Base-by-base conservation (phyloP, 2,888 invertebrate species). In the Lasioglossum zephyrum region DNA sequence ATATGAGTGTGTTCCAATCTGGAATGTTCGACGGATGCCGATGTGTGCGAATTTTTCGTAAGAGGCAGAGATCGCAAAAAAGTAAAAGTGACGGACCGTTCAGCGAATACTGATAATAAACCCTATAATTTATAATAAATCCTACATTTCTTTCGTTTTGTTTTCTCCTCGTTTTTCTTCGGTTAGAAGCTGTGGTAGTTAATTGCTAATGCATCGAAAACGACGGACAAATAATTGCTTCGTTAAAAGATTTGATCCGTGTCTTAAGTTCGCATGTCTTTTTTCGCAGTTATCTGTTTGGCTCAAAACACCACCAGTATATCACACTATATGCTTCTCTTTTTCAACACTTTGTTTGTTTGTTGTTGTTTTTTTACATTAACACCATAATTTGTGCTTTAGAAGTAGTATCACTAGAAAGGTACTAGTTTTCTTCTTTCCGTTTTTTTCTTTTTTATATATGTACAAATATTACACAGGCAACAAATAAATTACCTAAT, bases 381-480 rank as follows among this genome's bases (percentile, higher is more conserved):
- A 66, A 69, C 77, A 57, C 57, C 63, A 73, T 85, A 87, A 49
- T 88, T 89, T 89, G 87, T 91, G 89, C 88, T 87, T 88, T 85
- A 83, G 49, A 82, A 79, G 81, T 85, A 85, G 80, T 89, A 88
- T 89, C 83, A 77, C 85, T 89, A 89, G 77, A 69, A 89, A 91
- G 84, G 81, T 88, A 86, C 88, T 85, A 86, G 84, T 77, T 74
- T 75, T 74, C 73, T 77, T n/a, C 73, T 70, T 13, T 78, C 57
- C 66, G 26, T 79, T 57, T 57, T n/a, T 3, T 53, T 53, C n/a
- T 53, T 53, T 53, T 57, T n/a, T n/a, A 16, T 47, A 6, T 88
- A 91, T 89, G 36, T 89, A 89, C 88, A 89, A 89, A 89, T 82
- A 84, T 77, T 91, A 85, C 83, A 86, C 73, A 82, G 85, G 88